A percentile compares a stretch with the other conserved stretches of the same genome.
phyloP scores from a whole-genome alignment of 2,888 invertebrate species.

The Onthophagus sagittarius region DNA sequence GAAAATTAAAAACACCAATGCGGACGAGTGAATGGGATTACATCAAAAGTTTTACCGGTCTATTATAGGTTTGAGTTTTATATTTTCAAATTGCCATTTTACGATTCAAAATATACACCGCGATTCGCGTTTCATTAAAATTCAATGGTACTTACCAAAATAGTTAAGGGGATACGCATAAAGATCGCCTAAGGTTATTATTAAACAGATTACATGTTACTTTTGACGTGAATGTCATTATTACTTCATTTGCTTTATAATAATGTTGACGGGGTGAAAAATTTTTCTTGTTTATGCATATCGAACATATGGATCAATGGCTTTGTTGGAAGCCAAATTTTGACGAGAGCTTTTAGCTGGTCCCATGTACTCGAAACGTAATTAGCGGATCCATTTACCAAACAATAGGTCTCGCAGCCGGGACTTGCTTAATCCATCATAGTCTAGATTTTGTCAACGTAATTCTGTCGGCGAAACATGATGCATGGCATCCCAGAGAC shows the following conservation, averaged over 20 bases:
- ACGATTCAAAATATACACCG: neutral
- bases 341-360: neutral
- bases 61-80: neutral
- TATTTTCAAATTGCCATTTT: neutral
- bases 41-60: neutral
- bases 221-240: neutral
- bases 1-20: neutral
- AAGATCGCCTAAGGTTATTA: neutral
- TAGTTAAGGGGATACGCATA: conserved; percentile 10
- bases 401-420: neutral
- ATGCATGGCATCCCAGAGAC: neutral
- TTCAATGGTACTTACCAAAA: conserved; percentile 6
- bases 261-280: neutral
- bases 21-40: neutral
- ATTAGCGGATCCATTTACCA: conserved; percentile 8
- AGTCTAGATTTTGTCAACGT: conserved; percentile 11
- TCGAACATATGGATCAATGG: neutral
- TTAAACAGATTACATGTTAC: neutral
- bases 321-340: neutral
- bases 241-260: neutral
- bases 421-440: conserved; percentile 7
- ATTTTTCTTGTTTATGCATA: neutral
- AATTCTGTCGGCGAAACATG: conserved; percentile 11
- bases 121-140: neutral
- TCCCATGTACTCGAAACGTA: neutral